These are phyloP conservation scores for Sebastes dallii DNA, from an alignment of 2,797 vertebrate genomes.

Conservation along the genomic window DNA sequence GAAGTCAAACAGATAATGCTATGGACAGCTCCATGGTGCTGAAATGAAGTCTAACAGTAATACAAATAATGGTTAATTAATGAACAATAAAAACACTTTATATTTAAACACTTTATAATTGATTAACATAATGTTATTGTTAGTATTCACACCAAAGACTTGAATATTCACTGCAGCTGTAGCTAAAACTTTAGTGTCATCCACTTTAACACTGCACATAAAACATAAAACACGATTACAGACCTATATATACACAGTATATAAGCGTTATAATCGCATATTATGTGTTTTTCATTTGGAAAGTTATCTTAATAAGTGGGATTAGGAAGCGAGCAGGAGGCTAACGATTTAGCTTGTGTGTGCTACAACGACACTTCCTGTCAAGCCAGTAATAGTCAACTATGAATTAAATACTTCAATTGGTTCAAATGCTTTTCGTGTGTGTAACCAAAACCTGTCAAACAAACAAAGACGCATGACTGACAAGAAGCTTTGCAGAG, in stretches of 20 bases:
- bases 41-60: background rate
- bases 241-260: background rate
- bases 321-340: accelerated
- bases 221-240: too few species aligned
- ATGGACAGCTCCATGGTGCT: slow-evolving; percentile 8
- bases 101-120: background rate
- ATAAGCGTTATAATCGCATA: too few species aligned
- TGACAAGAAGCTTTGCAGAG: background rate
- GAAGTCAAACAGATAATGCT: background rate
- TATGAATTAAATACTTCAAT: background rate
- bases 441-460: accelerated
- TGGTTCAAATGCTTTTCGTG: background rate
- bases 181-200: background rate
- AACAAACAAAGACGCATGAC: background rate
- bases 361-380: background rate
- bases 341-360: slow-evolving; percentile 1
- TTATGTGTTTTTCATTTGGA: background rate
- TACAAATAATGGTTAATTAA: background rate
- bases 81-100: too few species aligned
- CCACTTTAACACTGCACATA: background rate
- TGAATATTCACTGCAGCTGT: background rate
- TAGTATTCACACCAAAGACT: accelerated
- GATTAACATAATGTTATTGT: too few species aligned
- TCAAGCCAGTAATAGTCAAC: background rate
- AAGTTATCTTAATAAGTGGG: background rate